Base-by-base conservation (phyloP, 2,888 invertebrate genomes). In the Chrysotoxum bicinctum region DNA sequence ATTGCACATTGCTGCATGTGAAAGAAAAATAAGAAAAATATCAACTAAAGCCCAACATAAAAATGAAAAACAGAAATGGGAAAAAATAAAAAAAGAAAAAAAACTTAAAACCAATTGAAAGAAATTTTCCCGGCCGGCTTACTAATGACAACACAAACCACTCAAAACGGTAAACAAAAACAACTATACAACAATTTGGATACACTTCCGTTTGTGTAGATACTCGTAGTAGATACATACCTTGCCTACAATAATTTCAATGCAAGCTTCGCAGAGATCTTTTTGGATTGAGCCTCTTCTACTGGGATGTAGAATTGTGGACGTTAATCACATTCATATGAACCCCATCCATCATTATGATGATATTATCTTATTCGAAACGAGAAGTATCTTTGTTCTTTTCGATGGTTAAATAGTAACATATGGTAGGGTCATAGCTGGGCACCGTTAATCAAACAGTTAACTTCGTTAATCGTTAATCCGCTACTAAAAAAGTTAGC, bases 71-170 rank as follows among this genome's bases (percentile, higher is more conserved):
- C 52, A 32, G 43, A 56, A 70, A 23, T 45, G 35, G 52, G 10
- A n/a, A 73, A 21, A 43, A 14, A 30, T 1, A 16, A 21, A 64
- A 73, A 35, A 32, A 43, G 40, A 23, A 21, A 74, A 79, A 23
- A n/a, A 14, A 40, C 40, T 26, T 23, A 30, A 54, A 74, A 30
- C 66, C 74, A 80, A 74, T 74, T 74, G 68, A 50, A 69, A 74
- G 69, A 45, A 48, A 70, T 62, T 62, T 74, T 69, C 69, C 73
- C 74, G 60, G 73, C 80, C 72, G 48, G 45, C 78, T 70, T 48
- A 69, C 62, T 75, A 81, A 70, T 70, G 75, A 75, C 81, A 70
- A 75, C 69, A 81, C 14, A 70, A 69, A 81, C 69, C 64, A 81
- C 81, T 75, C 69, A 81, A 56, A 70, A 75, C 45, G 35, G 52